Conservation (phyloP, 2,797 vertebrate species). For the Coregonus sp. region DNA sequence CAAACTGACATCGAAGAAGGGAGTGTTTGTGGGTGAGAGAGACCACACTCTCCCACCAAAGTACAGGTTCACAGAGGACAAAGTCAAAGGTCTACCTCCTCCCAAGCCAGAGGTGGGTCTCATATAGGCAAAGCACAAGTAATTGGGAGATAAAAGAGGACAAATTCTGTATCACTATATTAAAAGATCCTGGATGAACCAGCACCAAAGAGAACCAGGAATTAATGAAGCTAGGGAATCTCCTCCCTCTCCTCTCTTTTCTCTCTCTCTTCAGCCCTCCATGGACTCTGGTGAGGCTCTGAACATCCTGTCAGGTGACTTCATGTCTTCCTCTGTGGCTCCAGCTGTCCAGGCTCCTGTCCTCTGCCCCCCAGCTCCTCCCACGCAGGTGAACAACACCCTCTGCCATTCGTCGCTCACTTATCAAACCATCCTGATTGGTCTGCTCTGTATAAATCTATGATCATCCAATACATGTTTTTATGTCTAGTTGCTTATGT, state of each 20-base stretch:
- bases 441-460: neutral
- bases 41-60: constrained; percentile 65
- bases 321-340: constrained; percentile 42
- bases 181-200: neutral
- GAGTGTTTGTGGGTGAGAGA: constrained; percentile 69
- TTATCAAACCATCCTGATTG: neutral
- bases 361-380: constrained; percentile 38
- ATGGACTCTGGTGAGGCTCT: constrained; percentile 60
- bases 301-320: constrained; percentile 68
- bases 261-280: constrained; percentile 48
- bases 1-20: constrained; percentile 58
- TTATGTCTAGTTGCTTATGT: neutral
- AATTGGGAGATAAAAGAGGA: neutral
- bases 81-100: constrained; percentile 57
- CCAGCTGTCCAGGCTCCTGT: constrained; percentile 45
- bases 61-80: constrained; percentile 65
- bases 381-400: constrained; percentile 43
- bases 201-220: too few relatives aligned
- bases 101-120: constrained; percentile 65
- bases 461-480: neutral
- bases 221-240: too few relatives aligned
- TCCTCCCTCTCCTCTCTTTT: too few relatives aligned
- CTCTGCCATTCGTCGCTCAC: neutral
- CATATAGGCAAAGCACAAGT: too few relatives aligned
- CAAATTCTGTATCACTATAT: neutral